These are phyloP conservation scores for Eubasilissa splendida DNA, from an alignment of 2,888 invertebrate genomes.

Conservation along the genomic window DNA sequence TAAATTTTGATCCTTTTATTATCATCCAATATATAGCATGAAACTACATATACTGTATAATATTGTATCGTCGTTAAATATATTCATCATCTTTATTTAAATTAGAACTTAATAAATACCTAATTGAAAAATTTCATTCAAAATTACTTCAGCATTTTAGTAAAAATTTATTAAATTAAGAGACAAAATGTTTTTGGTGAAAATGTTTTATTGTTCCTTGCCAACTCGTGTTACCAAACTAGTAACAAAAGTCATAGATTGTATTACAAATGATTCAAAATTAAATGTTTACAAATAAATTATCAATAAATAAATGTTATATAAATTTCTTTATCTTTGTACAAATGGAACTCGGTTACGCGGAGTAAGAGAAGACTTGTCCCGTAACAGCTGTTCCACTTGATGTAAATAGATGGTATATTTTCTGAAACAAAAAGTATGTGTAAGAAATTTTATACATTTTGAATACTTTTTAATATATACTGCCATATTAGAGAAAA, in stretches of 20 bases:
- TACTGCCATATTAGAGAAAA: no score
- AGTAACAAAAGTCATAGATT: slow-evolving; percentile 47
- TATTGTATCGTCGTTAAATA: background rate
- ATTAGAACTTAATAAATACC: slow-evolving; percentile 12
- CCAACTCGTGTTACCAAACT: slow-evolving; percentile 41
- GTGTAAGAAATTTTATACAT: background rate
- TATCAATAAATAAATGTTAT: slow-evolving; percentile 54
- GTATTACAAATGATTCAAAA: slow-evolving; percentile 54
- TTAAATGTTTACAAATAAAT: slow-evolving; percentile 53
- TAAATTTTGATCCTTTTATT: no score
- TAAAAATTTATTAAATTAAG: slow-evolving; percentile 47
- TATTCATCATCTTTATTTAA: slow-evolving; percentile 1
- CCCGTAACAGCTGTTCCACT: slow-evolving; percentile 38
- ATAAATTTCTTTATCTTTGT: slow-evolving; percentile 45
- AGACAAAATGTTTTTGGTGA: slow-evolving; percentile 51
- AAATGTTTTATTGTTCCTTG: slow-evolving; percentile 56
- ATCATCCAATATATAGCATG: no score
- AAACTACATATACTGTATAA: no score
- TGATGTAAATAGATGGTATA: slow-evolving; percentile 10
- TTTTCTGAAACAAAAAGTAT: slow-evolving; percentile 14
- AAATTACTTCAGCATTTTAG: slow-evolving; percentile 38
- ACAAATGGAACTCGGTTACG: slow-evolving; percentile 47
- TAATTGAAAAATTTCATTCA: slow-evolving; percentile 17
- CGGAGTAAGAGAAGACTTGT: slow-evolving; percentile 27
- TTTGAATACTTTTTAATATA: background rate